Evolutionary conservation across 2,113 vertebrate genomes (phyloP).

Genomic region (Tor tambroides): DNA sequence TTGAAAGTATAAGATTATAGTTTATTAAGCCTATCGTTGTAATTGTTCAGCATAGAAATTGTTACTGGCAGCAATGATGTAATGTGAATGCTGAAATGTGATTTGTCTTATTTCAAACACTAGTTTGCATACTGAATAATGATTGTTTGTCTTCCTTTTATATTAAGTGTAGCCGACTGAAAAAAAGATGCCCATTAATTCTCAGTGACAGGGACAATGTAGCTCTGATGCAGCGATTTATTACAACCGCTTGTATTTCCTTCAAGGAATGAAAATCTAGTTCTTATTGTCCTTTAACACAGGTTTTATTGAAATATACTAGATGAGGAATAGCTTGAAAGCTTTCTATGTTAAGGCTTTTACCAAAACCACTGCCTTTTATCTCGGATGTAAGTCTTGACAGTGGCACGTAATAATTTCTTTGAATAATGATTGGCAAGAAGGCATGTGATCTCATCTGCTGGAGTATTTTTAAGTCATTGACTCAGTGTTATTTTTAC

Average conservation of each 20-base stretch:
- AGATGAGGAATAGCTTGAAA: background rate
- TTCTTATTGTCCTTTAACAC: background rate
- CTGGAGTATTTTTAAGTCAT: background rate
- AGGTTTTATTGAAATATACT: background rate
- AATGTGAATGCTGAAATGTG: no score
- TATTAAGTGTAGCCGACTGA: no score
- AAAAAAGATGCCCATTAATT: no score
- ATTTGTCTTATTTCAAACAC: no score
- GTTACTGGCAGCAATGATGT: no score
- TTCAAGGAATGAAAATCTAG: background rate
- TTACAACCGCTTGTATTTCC: no score
- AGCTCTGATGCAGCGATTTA: no score
- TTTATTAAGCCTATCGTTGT: no score
- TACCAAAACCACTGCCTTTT: background rate
- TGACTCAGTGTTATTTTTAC: conserved; percentile 27
- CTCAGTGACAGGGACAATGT: no score
- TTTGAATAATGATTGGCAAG: conserved; percentile 36
- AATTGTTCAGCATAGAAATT: no score
- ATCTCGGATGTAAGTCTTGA: background rate
- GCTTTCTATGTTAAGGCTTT: background rate
- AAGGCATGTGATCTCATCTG: conserved; percentile 34
- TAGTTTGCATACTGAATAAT: no score
- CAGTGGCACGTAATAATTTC: background rate
- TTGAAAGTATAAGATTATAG: background rate
- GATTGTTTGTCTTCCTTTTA: no score